phyloP scores from a whole-genome alignment of 2,797 vertebrate genomes.

The Cebuella pygmaea region DNA sequence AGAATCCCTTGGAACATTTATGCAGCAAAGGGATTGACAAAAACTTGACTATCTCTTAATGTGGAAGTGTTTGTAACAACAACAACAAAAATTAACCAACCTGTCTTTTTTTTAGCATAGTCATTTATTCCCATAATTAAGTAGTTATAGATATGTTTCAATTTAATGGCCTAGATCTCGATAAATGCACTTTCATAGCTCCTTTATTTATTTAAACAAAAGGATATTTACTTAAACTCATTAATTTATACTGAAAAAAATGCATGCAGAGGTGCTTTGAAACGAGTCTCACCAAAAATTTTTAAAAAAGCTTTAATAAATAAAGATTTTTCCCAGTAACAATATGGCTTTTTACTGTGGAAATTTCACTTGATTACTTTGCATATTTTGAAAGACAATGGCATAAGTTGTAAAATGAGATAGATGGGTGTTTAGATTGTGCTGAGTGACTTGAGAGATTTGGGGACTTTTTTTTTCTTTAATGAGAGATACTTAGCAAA shows the following conservation, averaged over 20 bases:
- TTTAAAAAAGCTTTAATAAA: neutral
- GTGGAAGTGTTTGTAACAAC: neutral
- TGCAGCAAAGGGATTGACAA: conserved; percentile 6
- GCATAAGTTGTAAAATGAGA: neutral
- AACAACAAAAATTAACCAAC: neutral
- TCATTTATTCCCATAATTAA: conserved; percentile 52
- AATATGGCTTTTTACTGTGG: neutral
- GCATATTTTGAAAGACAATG: conserved; percentile 21
- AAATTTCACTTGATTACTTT: conserved; percentile 17
- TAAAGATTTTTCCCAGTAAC: neutral
- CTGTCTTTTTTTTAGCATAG: neutral
- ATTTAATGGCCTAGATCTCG: neutral
- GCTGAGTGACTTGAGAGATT: neutral
- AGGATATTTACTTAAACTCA: neutral
- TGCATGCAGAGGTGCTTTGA: neutral
- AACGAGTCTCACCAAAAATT: neutral
- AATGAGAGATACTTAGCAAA: neutral
- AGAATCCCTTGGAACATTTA: conserved; percentile 9
- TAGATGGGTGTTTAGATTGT: neutral
- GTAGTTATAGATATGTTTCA: neutral
- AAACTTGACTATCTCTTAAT: conserved; percentile 1
- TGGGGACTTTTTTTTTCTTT: neutral
- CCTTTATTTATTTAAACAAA: conserved; percentile 45
- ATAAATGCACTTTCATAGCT: neutral
- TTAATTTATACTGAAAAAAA: neutral